Evolutionary conservation across 2,888 invertebrate genomes (phyloP), one percentile per base, ranked within the genome.

Genomic region (Hypselothyrea guttata): DNA sequence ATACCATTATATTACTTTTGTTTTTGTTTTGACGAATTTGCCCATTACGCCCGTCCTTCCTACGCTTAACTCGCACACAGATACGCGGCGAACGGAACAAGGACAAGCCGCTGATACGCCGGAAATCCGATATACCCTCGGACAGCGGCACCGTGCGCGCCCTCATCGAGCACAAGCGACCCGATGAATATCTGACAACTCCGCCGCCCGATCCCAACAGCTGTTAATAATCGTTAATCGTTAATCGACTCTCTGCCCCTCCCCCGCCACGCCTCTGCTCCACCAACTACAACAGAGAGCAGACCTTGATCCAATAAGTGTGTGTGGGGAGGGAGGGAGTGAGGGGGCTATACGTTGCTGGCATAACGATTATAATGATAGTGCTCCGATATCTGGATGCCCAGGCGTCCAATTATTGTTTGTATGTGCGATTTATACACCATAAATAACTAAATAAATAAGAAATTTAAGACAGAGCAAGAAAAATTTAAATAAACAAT

Each of bases 61-160:
- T n/a, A 61, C 52, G 75, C 77, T 76, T 41, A 66, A 54, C 70
- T 75, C 51, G 62, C 79, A 68, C 81, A 76, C 82, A 87, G 87
- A 79, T 88, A 70, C 88, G 87, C 52, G 87, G 88, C 88, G 92
- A 91, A 79, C 93, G 93, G 90, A 93, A 93, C 91, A 94, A 93
- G 92, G 96, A 93, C 90, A 96, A 96, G 91, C 97, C 97, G 48
- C 92, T 98, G 77, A 92, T 98, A 71, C 94, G 98, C 90, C 95
- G 97, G 91, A 98, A 98, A 92, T 98, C 97, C 11, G 97, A 98
- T 90, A 92, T 98, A 88, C 98, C 98, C 41, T 96, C 97, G 87
- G 98, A 98, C 91, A 93, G 95, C 82, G 94, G 94, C 89, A 98
- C 97, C 51, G 94, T 97, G 86, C 95, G 95, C 90, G 97, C 97